A percentile compares a stretch with the other conserved stretches of the same genome.
Evolutionary conservation across 1,140 invertebrate genomes (phyloP).

Genomic region (Araneus ventricosus): DNA sequence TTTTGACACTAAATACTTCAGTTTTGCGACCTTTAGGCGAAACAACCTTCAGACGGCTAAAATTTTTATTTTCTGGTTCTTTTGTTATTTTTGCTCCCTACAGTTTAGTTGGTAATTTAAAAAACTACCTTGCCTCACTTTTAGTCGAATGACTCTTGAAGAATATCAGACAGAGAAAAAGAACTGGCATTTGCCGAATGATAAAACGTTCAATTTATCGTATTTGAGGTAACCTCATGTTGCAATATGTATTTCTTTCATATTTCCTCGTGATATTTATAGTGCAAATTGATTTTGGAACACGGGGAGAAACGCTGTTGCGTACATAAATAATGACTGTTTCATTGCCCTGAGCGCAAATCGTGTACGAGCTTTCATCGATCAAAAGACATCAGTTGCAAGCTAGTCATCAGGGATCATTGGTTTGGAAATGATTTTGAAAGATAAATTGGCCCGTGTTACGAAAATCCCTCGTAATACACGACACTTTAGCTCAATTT

Average conservation of each 20-base stretch:
- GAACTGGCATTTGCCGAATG: background rate
- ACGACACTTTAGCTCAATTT: constrained; percentile 66
- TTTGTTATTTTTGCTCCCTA: background rate
- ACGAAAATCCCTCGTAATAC: constrained; percentile 62
- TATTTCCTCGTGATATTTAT: constrained; percentile 24
- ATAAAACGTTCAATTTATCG: constrained; percentile 7
- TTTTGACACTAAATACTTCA: too few relatives aligned
- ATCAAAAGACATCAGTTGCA: constrained; percentile 60
- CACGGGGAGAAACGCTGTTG: constrained; percentile 36
- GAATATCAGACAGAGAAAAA: background rate
- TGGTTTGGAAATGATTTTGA: constrained; percentile 51
- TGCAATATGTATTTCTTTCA: constrained; percentile 26
- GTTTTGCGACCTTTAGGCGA: too few relatives aligned
- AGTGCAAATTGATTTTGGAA: constrained; percentile 50
- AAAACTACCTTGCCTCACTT: background rate
- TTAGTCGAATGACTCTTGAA: background rate
- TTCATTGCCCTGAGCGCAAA: constrained; percentile 46
- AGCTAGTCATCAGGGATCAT: constrained; percentile 36
- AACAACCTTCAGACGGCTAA: too few relatives aligned
- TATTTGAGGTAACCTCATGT: constrained; percentile 6
- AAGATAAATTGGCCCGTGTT: constrained; percentile 64
- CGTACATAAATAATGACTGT: constrained; percentile 62
- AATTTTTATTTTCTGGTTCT: too few relatives aligned
- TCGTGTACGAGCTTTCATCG: constrained; percentile 21
- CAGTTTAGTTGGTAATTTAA: background rate